A percentile compares a stretch with the other conserved stretches of the same genome.
Evolutionary conservation across 2,113 vertebrate genomes (phyloP).

Genomic region (Mirounga angustirostris): DNA sequence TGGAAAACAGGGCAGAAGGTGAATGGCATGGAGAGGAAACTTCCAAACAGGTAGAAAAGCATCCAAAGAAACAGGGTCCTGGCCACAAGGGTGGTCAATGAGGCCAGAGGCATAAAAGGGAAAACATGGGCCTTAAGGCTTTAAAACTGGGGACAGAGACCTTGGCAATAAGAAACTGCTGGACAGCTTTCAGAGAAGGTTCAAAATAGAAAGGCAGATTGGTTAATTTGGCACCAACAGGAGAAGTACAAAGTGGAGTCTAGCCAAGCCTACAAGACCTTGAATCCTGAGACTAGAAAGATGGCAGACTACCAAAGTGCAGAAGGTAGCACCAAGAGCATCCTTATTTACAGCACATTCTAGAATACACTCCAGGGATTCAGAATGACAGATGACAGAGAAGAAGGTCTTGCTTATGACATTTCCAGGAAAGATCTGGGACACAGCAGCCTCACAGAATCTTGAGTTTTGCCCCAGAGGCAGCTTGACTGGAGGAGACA

Average conservation of each 20-base stretch:
- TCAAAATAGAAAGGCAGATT: constrained; percentile 22
- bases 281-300: not conserved
- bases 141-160: not conserved
- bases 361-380: not conserved
- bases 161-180: not conserved
- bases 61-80: not conserved
- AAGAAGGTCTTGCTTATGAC: not conserved
- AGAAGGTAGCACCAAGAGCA: not conserved
- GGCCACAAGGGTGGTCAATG: rapidly evolving
- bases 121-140: not conserved
- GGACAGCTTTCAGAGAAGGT: not conserved
- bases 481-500: not conserved
- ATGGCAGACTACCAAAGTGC: not conserved
- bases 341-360: not conserved
- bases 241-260: not conserved
- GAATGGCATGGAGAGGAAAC: rapidly evolving
- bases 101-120: not conserved
- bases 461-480: not conserved
- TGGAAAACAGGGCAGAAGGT: not conserved
- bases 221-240: not conserved
- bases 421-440: not conserved
- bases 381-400: not conserved
- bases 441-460: not conserved
- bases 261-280: not conserved
- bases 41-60: not conserved